phyloP scores from a whole-genome alignment of 2,888 invertebrate species.

The Cheilosia urbana region DNA sequence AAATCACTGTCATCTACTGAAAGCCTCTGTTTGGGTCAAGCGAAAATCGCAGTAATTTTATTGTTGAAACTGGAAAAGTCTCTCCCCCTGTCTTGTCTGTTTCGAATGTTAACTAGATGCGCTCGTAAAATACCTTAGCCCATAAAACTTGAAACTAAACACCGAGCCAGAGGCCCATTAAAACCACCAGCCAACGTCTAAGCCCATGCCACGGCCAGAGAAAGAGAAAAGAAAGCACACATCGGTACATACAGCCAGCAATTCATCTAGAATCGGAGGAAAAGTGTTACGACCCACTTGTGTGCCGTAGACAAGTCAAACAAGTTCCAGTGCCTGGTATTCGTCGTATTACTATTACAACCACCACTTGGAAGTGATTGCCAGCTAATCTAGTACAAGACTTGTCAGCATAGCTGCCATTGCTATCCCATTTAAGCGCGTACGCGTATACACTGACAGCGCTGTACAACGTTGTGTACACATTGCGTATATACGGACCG shows the following conservation, averaged over 20 bases:
- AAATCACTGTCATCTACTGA: slow-evolving; percentile 30
- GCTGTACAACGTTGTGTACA: neutral
- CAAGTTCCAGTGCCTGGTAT: slow-evolving; percentile 36
- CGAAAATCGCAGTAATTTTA: slow-evolving; percentile 32
- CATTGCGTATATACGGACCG: slow-evolving; percentile 2
- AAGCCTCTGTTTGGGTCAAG: slow-evolving; percentile 36
- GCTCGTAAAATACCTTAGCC: slow-evolving; percentile 32
- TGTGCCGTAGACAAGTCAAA: slow-evolving; percentile 46
- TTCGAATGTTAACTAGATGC: slow-evolving; percentile 17
- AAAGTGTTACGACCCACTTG: slow-evolving; percentile 66
- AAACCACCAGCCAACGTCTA: slow-evolving; percentile 8
- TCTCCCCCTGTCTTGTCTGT: neutral
- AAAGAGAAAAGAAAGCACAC: slow-evolving; percentile 63
- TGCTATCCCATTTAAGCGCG: slow-evolving; percentile 22
- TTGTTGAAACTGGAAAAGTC: slow-evolving; percentile 12
- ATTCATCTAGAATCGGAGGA: slow-evolving; percentile 39
- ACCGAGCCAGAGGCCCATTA: slow-evolving; percentile 16
- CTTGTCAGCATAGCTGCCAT: slow-evolving; percentile 31
- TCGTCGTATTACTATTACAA: slow-evolving; percentile 3
- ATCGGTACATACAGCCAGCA: neutral
- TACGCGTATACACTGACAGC: neutral
- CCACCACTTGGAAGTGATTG: slow-evolving; percentile 5
- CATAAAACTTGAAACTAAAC: slow-evolving; percentile 36
- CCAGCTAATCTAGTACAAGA: slow-evolving; percentile 46
- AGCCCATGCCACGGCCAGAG: slow-evolving; percentile 27